These are phyloP conservation scores for Podiceps cristatus DNA, from an alignment of 2,113 vertebrate species.

Conservation along the genomic window DNA sequence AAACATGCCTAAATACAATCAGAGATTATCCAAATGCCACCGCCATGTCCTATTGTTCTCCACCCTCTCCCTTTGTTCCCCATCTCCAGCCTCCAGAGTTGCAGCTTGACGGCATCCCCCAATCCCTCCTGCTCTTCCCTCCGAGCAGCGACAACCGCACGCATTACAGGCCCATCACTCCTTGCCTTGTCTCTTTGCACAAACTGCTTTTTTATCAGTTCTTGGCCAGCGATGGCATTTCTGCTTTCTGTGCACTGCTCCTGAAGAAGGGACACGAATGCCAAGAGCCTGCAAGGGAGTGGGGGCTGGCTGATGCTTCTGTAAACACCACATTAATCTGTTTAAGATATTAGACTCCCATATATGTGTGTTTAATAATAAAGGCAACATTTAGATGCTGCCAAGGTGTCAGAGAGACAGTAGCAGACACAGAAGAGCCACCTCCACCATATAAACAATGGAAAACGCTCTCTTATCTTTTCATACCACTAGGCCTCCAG, in stretches of 20 bases:
- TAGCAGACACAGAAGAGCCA: conserved; percentile 19
- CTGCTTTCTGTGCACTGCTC: neutral
- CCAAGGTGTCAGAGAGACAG: conserved; percentile 28
- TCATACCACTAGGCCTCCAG: conserved; percentile 51
- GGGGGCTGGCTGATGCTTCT: neutral
- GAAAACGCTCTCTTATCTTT: conserved; percentile 67
- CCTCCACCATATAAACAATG: conserved; percentile 56
- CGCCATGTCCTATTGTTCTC: neutral
- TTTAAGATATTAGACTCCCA: conserved; percentile 51
- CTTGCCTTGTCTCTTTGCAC: neutral
- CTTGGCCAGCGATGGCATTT: neutral
- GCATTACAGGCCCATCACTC: fast-evolving
- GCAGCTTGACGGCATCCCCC: neutral
- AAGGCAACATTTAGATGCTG: conserved; percentile 60
- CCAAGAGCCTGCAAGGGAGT: neutral
- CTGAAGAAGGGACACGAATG: neutral
- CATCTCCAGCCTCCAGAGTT: neutral
- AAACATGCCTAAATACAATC: neutral
- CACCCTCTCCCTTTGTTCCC: neutral
- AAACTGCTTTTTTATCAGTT: neutral
- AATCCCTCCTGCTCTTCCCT: neutral
- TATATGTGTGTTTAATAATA: conserved; percentile 62
- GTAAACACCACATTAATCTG: conserved; percentile 50
- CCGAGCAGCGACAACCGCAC: fast-evolving
- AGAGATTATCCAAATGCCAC: conserved; percentile 21